These are phyloP conservation scores for Hippocampus comes DNA, from an alignment of 2,113 vertebrate species.

Conservation along the genomic window DNA sequence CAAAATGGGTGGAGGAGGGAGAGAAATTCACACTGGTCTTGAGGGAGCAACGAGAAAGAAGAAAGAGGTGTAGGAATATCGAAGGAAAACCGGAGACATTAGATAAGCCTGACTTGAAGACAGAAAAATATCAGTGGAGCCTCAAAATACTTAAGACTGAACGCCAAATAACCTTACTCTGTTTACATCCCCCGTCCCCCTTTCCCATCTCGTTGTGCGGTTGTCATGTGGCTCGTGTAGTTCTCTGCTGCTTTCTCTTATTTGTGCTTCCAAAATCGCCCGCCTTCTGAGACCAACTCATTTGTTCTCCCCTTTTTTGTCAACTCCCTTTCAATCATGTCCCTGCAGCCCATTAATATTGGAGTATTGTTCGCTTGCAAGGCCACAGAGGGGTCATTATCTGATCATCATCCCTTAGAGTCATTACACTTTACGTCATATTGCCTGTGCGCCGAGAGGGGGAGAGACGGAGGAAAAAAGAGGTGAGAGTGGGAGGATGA, in stretches of 20 bases:
- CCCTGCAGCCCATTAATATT: slow-evolving; percentile 29
- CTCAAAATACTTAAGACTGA: slow-evolving; percentile 36
- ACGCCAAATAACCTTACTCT: slow-evolving; percentile 35
- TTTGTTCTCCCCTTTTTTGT: neutral
- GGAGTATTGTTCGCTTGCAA: slow-evolving; percentile 25
- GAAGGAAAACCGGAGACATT: slow-evolving; percentile 4
- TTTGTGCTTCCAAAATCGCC: neutral
- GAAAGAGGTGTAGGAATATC: neutral
- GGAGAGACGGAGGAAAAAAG: neutral
- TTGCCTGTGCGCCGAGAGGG: slow-evolving; percentile 17
- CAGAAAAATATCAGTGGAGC: slow-evolving; percentile 16
- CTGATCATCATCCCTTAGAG: slow-evolving; percentile 38
- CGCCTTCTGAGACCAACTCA: neutral
- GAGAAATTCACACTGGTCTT: slow-evolving; percentile 2
- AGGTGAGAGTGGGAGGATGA: slow-evolving; percentile 2
- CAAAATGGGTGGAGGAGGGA: slow-evolving; percentile 2
- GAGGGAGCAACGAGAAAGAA: slow-evolving; percentile 11
- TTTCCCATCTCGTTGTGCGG: neutral
- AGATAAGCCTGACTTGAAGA: slow-evolving; percentile 10
- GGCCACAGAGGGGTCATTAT: slow-evolving; percentile 36
- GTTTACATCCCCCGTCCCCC: slow-evolving; percentile 10
- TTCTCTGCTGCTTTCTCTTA: neutral
- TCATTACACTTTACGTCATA: slow-evolving; percentile 47
- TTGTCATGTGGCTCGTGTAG: neutral
- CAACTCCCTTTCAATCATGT: slow-evolving; percentile 10